Conservation (phyloP, 2,113 vertebrate species). For the Indicator maculatus region DNA sequence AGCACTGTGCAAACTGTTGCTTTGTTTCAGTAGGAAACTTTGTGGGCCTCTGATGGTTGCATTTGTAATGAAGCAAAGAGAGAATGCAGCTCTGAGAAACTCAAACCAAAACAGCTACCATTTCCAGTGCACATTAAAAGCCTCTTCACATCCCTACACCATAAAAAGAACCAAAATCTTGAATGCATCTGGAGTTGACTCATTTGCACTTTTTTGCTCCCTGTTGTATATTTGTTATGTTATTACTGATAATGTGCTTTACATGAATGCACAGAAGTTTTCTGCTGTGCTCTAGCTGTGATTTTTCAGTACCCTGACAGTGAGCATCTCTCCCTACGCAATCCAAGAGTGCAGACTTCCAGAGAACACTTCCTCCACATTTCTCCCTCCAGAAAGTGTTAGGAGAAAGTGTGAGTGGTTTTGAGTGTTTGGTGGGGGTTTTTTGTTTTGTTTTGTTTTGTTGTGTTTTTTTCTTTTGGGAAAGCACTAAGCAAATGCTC, state of each 20-base stretch:
- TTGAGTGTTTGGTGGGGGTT: background rate
- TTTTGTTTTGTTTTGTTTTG: background rate
- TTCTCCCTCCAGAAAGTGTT: fast-evolving
- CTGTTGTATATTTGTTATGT: background rate
- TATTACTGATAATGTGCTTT: background rate
- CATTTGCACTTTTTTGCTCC: fast-evolving
- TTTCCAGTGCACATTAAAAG: background rate
- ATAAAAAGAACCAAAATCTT: background rate
- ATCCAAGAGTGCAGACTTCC: background rate
- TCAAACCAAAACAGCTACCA: background rate
- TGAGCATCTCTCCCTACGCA: background rate
- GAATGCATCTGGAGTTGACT: background rate
- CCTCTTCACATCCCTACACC: background rate
- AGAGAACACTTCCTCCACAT: background rate
- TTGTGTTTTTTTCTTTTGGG: background rate
- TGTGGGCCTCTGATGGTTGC: background rate
- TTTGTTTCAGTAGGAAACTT: slow-evolving; percentile 8
- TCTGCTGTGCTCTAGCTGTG: background rate
- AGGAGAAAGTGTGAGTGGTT: background rate
- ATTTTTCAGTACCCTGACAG: background rate
- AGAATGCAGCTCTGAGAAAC: background rate
- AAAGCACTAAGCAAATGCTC: background rate
- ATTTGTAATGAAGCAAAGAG: background rate
- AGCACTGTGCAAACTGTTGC: slow-evolving; percentile 16
- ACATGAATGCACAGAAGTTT: background rate